phyloP scores from a whole-genome alignment of 2,797 vertebrate genomes.

The Liparis tanakae region DNA sequence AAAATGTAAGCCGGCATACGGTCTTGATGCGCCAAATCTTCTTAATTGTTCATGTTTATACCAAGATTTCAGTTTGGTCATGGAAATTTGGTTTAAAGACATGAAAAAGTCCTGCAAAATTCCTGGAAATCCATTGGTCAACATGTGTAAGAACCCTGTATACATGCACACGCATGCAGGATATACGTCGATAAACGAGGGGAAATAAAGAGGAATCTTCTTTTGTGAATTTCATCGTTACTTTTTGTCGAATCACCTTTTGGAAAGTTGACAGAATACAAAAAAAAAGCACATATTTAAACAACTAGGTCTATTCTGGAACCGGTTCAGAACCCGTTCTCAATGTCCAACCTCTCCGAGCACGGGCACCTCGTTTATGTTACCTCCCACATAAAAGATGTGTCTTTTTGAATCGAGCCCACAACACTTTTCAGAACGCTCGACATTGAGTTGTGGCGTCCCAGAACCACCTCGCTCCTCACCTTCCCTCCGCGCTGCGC shows the following conservation, averaged over 20 bases:
- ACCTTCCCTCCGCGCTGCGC: conserved; percentile 54
- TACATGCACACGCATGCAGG: too few species aligned
- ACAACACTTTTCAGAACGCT: conserved; percentile 57
- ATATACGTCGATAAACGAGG: too few species aligned
- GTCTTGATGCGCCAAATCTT: too few species aligned
- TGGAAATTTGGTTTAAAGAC: too few species aligned
- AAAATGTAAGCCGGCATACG: too few species aligned
- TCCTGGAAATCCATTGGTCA: too few species aligned
- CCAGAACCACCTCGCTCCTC: conserved; percentile 62
- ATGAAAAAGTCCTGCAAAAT: too few species aligned
- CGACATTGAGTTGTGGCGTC: conserved; percentile 49
- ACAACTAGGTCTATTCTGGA: not conserved
- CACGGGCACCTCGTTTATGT: conserved; percentile 33
- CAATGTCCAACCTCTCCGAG: conserved; percentile 16
- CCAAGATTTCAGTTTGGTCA: too few species aligned
- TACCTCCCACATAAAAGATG: conserved; percentile 70
- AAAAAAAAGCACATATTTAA: not conserved
- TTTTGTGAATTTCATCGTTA: not conserved
- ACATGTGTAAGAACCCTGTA: too few species aligned
- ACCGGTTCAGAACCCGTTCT: conserved; percentile 5
- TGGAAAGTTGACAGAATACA: not conserved
- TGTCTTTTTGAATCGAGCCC: conserved; percentile 51
- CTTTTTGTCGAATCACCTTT: not conserved
- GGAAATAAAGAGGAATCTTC: too few species aligned
- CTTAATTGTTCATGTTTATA: too few species aligned